Base-by-base conservation (phyloP, 2,113 vertebrate genomes). In the Scomber colias region DNA sequence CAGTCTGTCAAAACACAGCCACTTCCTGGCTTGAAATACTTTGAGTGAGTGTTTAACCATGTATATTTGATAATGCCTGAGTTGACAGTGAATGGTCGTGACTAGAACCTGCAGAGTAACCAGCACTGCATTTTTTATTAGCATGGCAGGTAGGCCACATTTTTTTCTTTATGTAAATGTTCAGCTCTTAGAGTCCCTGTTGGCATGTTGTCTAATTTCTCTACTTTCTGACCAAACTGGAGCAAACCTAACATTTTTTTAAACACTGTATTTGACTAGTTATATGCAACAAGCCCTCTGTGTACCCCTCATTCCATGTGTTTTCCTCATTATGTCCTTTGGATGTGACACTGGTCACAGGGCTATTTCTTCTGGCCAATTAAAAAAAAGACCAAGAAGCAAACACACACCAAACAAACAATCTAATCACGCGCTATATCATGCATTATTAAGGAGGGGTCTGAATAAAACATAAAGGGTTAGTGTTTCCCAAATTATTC, bases 381-480 rank as follows among this genome's bases (percentile, higher is more conserved):
- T 87, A 79, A 80, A 24, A 55, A 70, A 21, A 75, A 71, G 85
- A 82, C 61, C 30, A 71, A 70, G 40, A 62, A 75, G 59, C 8
- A 44, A 74, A 53, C 72, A 66, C 71, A 76, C 57, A 69, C 56
- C 31, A 63, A 51, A 77, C 44, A 21, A 57, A 49, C 24, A 7
- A 60, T 76, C 54, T 77, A 70, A 82, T 89, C 81, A 77, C 17
- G 24, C 57, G 71, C 50, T 71, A 77, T 68, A 62, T 80, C 72
- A 75, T 91, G 61, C 75, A 88, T 89, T 91, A 91, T 92, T 90
- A 76, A 92, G 53, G 40, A 67, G 17, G 54, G 6, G 19, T 77
- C 69, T 90, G 77, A 85, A 90, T 92, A 88, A 91, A 87, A 87
- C 65, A 92, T 87, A 77, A 87, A 82, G 81, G 83, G 83, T 84